Percentiles rank a stretch among this genome's conserved stretches.
Conservation (phyloP, 2,797 vertebrate species). For the Danio aesculapii region DNA sequence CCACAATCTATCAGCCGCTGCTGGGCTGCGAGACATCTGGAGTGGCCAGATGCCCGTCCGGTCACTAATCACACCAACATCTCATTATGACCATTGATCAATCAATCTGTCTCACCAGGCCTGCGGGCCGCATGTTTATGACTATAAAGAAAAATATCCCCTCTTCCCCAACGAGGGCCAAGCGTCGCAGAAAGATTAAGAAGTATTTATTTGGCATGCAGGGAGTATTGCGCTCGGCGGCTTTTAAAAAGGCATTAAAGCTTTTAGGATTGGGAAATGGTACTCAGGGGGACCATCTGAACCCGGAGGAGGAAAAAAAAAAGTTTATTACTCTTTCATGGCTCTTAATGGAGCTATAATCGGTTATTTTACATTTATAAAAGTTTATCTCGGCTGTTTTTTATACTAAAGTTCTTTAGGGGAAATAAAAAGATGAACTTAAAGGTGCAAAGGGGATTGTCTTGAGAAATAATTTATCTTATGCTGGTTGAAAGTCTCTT, state of each 20-base stretch:
- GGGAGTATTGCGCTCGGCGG: background rate
- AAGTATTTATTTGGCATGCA: background rate
- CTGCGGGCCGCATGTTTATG: conserved; percentile 25
- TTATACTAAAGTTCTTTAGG: background rate
- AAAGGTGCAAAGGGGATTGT: too few species aligned
- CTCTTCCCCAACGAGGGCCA: background rate
- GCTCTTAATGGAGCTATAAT: conserved; percentile 19
- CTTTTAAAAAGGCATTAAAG: conserved; percentile 27
- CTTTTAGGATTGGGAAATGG: conserved; percentile 21
- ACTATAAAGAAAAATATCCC: conserved; percentile 32
- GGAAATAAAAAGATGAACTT: background rate
- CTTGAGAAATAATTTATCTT: too few species aligned
- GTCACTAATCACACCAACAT: conserved; percentile 53
- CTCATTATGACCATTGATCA: conserved; percentile 54
- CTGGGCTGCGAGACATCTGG: conserved; percentile 53
- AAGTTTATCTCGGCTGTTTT: background rate
- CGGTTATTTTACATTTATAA: background rate
- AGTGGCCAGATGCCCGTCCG: conserved; percentile 50
- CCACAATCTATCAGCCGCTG: conserved; percentile 44
- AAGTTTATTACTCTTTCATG: background rate
- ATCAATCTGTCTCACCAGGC: conserved; percentile 39
- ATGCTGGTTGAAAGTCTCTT: too few species aligned
- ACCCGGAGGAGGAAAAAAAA: background rate
- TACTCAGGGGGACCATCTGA: background rate
- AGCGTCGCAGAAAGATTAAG: background rate